Base-by-base conservation (phyloP, 1,140 invertebrate genomes). In the Trypoxylus dichotomus region DNA sequence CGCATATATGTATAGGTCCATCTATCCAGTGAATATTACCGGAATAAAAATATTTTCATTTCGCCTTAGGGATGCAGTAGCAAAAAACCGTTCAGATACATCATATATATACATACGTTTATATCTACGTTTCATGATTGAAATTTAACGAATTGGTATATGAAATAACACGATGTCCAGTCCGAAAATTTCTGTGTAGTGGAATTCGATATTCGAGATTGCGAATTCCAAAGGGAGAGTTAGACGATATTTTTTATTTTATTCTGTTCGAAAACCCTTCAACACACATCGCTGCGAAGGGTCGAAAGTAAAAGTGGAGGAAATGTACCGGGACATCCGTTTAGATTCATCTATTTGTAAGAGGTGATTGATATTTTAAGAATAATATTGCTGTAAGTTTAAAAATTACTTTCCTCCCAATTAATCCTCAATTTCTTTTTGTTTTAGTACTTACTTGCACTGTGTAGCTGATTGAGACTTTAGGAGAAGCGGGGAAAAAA, bases 151-250 rank as follows among this genome's bases (percentile, higher is more conserved):
- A 80, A 80, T 76, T 76, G 81, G 77, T 80, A 82, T 79, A 80
- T 80, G 78, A 80, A 80, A 82, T 79, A 79, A 80, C 81, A 37
- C 32, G 76, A 81, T 80, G 81, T 81, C 80, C 80, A 81, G 80
- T 79, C 76, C 75, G 78, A 79, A 80, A 81, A 80, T 80, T 79
- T 77, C 78, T 47, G 37, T 77, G 78, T 81, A 80, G 80, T 80
- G 79, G 78, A 81, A 81, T 81, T 81, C 79, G 63, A 60, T 73
- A 81, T 75, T 80, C 58, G 80, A 81, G 79, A 81, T 81, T 81
- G 80, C 77, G 80, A 81, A 81, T 81, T 81, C 80, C 80, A 79
- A 76, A 81, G 79, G 80, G 80, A 79, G 77, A 73, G 74, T 76
- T 78, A n/a, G 32, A 73, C 71, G 3, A 73, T 73, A 37, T 73